These are phyloP conservation scores for Caenorhabditis sp. DNA, from an alignment of 2,888 invertebrate species.

Conservation along the genomic window DNA sequence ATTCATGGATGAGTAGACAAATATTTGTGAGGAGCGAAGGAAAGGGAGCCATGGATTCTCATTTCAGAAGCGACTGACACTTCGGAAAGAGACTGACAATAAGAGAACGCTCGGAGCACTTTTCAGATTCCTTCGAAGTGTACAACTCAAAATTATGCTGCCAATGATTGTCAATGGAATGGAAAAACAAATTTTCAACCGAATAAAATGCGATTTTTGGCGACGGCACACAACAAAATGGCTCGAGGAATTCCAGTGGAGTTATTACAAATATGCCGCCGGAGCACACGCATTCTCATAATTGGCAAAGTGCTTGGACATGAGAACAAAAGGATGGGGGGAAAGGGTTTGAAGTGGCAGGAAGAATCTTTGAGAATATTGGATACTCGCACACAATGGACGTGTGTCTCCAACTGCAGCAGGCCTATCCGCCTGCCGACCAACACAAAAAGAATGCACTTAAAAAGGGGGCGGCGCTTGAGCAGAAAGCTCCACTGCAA, in stretches of 20 bases:
- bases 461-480: constrained; percentile 36
- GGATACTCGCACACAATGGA: constrained; percentile 41
- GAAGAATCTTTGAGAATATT: constrained; percentile 37
- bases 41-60: no score
- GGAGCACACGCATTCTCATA: background rate
- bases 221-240: constrained; percentile 1
- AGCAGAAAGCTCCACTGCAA: background rate
- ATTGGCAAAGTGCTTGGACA: constrained; percentile 5
- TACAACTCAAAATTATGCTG: no score
- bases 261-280: background rate
- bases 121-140: no score
- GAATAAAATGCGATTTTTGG: constrained; percentile 5
- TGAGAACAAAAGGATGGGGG: background rate
- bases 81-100: no score
- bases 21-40: background rate
- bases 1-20: background rate
- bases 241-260: no score
- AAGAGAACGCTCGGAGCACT: no score
- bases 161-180: no score
- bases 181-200: no score
- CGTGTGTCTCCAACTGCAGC: background rate
- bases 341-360: constrained; percentile 18
- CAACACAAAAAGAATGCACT: constrained; percentile 28
- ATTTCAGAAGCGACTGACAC: no score
- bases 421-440: background rate